Evolutionary conservation across 2,888 invertebrate genomes (phyloP).

Genomic region (Pilophorus perplexus): DNA sequence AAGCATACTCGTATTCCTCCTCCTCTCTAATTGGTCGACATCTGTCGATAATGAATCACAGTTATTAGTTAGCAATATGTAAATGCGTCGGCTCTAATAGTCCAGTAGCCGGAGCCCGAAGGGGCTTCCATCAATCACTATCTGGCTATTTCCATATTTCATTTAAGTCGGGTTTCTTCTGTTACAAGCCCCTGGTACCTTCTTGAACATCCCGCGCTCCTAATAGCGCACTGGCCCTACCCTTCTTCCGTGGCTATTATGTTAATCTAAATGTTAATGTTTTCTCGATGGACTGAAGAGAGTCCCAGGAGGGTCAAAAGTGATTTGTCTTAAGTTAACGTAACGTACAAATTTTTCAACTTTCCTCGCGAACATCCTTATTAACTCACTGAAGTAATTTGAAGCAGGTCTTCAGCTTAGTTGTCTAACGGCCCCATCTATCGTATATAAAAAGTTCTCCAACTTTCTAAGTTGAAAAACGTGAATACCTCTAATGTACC

Average conservation of each 20-base stretch:
- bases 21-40: slow-evolving; percentile 42
- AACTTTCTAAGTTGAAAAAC: too few relatives aligned
- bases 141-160: slow-evolving; percentile 45
- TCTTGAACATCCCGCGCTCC: slow-evolving; percentile 7
- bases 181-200: slow-evolving; percentile 3
- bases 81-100: slow-evolving; percentile 44
- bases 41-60: slow-evolving; percentile 46
- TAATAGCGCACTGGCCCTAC: slow-evolving; percentile 42
- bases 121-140: slow-evolving; percentile 42
- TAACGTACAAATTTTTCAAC: slow-evolving; percentile 5
- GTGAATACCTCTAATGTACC: too few relatives aligned
- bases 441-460: too few relatives aligned
- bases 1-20: background rate
- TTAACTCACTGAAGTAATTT: slow-evolving; percentile 5
- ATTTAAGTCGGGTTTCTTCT: slow-evolving; percentile 41
- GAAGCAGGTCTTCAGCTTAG: too few relatives aligned
- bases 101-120: slow-evolving; percentile 43
- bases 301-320: background rate
- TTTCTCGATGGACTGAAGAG: slow-evolving; percentile 1
- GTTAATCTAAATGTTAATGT: slow-evolving; percentile 47
- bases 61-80: slow-evolving; percentile 47
- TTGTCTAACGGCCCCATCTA: too few relatives aligned
- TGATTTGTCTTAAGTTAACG: slow-evolving; percentile 13
- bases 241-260: slow-evolving; percentile 42
- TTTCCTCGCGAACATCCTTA: slow-evolving; percentile 36